Percentiles rank a stretch among this genome's conserved stretches.
Conservation (phyloP, 2,888 invertebrate genomes). For the Caenorhabditis japonica region DNA sequence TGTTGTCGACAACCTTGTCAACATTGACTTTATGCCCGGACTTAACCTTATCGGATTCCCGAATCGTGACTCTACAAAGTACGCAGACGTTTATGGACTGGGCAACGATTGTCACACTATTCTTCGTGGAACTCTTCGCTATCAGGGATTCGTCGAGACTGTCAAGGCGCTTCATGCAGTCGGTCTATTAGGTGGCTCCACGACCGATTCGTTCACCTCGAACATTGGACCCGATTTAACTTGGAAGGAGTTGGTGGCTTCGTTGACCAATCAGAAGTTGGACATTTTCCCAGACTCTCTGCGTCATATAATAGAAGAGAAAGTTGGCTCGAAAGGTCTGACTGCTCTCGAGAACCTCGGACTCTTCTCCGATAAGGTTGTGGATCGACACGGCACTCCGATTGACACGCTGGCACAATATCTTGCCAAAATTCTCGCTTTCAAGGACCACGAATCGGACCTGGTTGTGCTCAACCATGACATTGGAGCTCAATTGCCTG, state of each 20-base stretch:
- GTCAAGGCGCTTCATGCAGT: constrained; percentile 89
- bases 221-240: constrained; percentile 91
- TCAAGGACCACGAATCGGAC: constrained; percentile 86
- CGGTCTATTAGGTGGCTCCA: constrained; percentile 88
- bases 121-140: constrained; percentile 92
- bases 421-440: constrained; percentile 77
- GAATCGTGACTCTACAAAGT: constrained; percentile 93
- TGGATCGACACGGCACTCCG: constrained; percentile 86
- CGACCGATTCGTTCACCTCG: constrained; percentile 91
- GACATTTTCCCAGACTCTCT: constrained; percentile 94
- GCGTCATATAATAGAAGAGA: constrained; percentile 86
- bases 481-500: constrained; percentile 91
- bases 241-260: constrained; percentile 91
- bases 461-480: constrained; percentile 94
- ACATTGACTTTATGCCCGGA: constrained; percentile 90
- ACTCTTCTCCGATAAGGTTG: constrained; percentile 86
- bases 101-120: constrained; percentile 85
- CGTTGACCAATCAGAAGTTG: constrained; percentile 86
- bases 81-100: constrained; percentile 89
- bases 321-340: constrained; percentile 81
- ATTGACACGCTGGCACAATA: constrained; percentile 93
- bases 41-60: constrained; percentile 96
- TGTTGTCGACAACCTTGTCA: constrained; percentile 86
- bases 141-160: constrained; percentile 89
- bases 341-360: constrained; percentile 82